Base-by-base conservation (phyloP, 2,113 vertebrate genomes). In the Canis aureus region DNA sequence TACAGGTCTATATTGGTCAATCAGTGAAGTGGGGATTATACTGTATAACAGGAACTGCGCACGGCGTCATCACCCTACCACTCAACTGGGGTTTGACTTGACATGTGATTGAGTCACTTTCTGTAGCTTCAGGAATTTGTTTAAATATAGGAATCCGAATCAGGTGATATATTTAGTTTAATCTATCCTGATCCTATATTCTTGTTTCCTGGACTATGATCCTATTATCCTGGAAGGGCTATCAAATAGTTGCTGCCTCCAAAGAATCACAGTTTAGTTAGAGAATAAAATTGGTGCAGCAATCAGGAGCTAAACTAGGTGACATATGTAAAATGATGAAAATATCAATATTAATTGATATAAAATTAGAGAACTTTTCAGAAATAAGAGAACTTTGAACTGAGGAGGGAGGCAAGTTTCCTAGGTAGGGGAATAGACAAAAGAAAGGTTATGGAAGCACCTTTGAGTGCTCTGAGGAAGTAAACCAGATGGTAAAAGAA, bases 1-100 rank as follows among this genome's bases (percentile, higher is more conserved):
- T 51, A 55, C 2, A 27, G 9, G 0, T 55, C 51, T 49, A 2
- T 43, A 27, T 4, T 6, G 5, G 27, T 38, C 66, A 19, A 0
- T 25, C 51, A 57, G 0, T 27, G n/a, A 8, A 29, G 16, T 6
- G 8, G 1, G 8, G 1, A 38, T 8, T 59, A 0, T 16, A 27
- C 12, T 81, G 3, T 53, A 19, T 74, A 29, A 25, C 5, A 71
- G 43, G 8, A 81, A 13, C 25, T 79, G 0, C 59, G 15, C 3
- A 2, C 60, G 11, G 5, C 19, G 8, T 91, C 5, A 60, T 69
- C 22, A 89, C 8, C 3, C 12, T 76, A 3, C 4, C 29, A n/a
- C 4, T 53, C 62, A 2, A 35, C 11, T n/a, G 12, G 67, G 3
- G n/a, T 43, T 23, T 67, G 23, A 74, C 1, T 67, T 79, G 15